Base-by-base conservation (phyloP, 2,113 vertebrate species). In the Mesocricetus auratus region DNA sequence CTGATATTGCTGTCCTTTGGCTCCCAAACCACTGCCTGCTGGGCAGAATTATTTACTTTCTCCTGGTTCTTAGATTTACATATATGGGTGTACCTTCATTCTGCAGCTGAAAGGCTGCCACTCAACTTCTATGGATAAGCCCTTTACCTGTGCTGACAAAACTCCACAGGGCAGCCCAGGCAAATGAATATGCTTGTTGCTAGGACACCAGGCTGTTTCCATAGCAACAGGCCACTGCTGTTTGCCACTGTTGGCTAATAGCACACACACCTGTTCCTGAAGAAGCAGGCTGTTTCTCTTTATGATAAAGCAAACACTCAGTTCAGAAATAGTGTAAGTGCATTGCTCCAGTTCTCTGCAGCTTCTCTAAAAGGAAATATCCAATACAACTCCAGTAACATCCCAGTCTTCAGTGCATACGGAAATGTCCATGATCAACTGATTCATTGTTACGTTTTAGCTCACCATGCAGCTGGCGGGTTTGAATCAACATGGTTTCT, bases 101-200 rank as follows among this genome's bases (percentile, higher is more conserved):
- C 64, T 88, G 74, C 24, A 95, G 79, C 29, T 71, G 58, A 94
- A 92, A 93, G 69, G 31, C 79, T 94, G 42, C 83, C 69, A 56
- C 94, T 94, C 64, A 53, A 62, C 50, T 86, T 77, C 79, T 47
- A 10, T 56, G 53, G 45, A 33, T 92, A 71, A 97, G 77, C 42
- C n/a, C 50, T 93, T 94, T 90, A 94, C 94, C 93, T 96, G 75
- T 98, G 96, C 96, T 97, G 94, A 96, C 87, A 94, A 74, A 96
- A 87, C 95, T 93, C 93, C 39, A 71, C 60, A 81, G 19, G 87
- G 45, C 47, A 91, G 93, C 22, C 50, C 69, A 93, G 71, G 69
- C 68, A 93, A 96, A 95, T 88, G 83, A 96, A 68, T 92, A 19
- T 69, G 53, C 21, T 91, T 81, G 96, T 95, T 96, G 93, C 97